Evolutionary conservation across 2,888 invertebrate genomes (phyloP), one percentile per base, ranked within the genome.

Genomic region (Oscheius sp.): DNA sequence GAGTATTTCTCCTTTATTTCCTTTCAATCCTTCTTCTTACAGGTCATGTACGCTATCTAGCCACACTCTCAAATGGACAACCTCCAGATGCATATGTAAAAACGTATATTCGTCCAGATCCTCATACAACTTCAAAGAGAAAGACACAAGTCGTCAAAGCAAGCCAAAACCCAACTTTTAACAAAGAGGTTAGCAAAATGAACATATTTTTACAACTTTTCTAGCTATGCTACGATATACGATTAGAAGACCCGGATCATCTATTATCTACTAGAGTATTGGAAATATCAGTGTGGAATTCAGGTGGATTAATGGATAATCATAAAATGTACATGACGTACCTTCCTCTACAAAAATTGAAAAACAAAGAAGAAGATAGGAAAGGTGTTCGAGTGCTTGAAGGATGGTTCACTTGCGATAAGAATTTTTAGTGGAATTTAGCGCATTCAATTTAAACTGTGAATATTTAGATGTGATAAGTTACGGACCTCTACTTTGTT

Each of bases 151-250:
- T 95, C 1, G 91, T 95, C 1, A 92, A 92, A 82, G 92, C 93
- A 79, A 94, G 93, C 86, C 93, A 93, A 84, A 94, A 96, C 88
- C 97, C 97, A 0, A 95, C 95, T 20, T 97, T 95, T 88, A 96
- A 97, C 93, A 95, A 96, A 90, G 94, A 94, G 92, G 93, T 93
- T 88, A 89, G 61, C 8, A 48, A 17, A 5, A 0, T 27, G 2
- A 15, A 48, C 5, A 5, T 57, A 3, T 39, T 25, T 23, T 2
- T 20, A 23, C 2, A 39, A 2, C 25, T 15, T 63, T 71, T 80
- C 66, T 69, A 83, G 82, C 55, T 84, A 20, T 65, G 68, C 31
- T 84, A 84, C 72, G 74, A 73, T 42, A 46, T 50, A 4, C 64
- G 70, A 31, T 70, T 63, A 1, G 42, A 55, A 0, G 64, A 64